Evolutionary conservation across 2,797 vertebrate species (phyloP), one percentile per base, ranked within the genome.

Genomic region (Ceyx erithaca): DNA sequence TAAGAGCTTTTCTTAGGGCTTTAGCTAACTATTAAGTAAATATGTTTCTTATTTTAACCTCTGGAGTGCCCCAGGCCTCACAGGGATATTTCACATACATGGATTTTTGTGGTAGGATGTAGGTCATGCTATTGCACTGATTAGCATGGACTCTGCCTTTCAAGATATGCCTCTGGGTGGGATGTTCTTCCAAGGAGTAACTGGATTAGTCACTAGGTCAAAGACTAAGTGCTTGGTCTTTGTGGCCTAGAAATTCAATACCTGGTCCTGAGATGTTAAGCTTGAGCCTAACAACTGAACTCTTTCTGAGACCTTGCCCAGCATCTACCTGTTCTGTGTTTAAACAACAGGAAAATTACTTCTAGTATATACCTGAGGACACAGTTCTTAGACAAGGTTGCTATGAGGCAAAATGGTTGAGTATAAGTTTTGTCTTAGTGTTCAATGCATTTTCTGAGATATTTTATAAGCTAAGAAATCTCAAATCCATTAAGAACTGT

Each of bases 31-130:
- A 70, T 95, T 95, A 93, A 92, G 90, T 91, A 95, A 96, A 93
- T 95, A 95, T 94, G 77, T 95, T 88, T 96, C 83, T 95, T 91
- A 90, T 89, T 91, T 95, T 97, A 97, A 97, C 96, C 95, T 97
- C 90, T 96, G 69, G 63, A 95, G 76, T 82, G 86, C 85, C 89
- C 89, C 52, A 40, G 79, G 78, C 55, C 76, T 94, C 80, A 41
- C 55, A 75, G 85, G 93, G 80, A 58, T 87, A 66, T 70, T 91
- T 94, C 75, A 85, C 61, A 80, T 92, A 40, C 30, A 33, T 70
- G 87, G 91, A 93, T 96, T 91, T 94, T 93, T 97, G 94, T 0
- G 62, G 84, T 94, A 90, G 92, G 93, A 96, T 95, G 78, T 81
- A 96, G 94, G 81, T 94, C 92, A 95, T 85, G 86, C 76, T 94